Evolutionary conservation across 2,888 invertebrate genomes (phyloP).

Genomic region (Acheta domesticus): DNA sequence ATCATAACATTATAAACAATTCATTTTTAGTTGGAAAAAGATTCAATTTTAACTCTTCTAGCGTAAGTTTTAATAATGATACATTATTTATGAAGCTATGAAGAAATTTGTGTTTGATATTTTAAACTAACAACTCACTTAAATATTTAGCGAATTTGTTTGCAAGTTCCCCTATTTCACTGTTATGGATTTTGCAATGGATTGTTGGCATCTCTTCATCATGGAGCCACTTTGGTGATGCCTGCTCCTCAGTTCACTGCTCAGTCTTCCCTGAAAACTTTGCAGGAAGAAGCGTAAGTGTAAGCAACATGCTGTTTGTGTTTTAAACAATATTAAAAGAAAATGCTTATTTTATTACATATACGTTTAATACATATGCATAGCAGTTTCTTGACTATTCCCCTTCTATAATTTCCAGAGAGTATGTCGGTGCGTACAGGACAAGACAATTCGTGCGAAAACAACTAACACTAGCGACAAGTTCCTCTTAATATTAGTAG

Average conservation of each 20-base stretch:
- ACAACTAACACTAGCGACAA: too few species aligned
- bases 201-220: slow-evolving; percentile 55
- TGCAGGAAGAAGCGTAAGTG: slow-evolving; percentile 63
- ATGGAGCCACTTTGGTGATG: slow-evolving; percentile 61
- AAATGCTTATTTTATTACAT: too few species aligned
- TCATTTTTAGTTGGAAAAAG: slow-evolving; percentile 59
- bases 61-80: slow-evolving; percentile 26
- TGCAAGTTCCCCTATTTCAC: slow-evolving; percentile 77
- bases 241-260: slow-evolving; percentile 61
- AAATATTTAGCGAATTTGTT: slow-evolving; percentile 43
- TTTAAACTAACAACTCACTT: neutral
- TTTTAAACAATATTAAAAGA: neutral
- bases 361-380: too few species aligned
- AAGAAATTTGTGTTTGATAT: neutral
- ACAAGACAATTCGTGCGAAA: too few species aligned
- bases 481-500: too few species aligned
- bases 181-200: slow-evolving; percentile 70
- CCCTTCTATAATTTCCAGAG: too few species aligned
- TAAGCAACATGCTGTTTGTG: neutral
- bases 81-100: neutral
- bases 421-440: too few species aligned
- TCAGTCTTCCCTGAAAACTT: slow-evolving; percentile 58
- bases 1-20: slow-evolving; percentile 74
- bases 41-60: slow-evolving; percentile 46
- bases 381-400: too few species aligned